Evolutionary conservation across 2,888 invertebrate genomes (phyloP).

Genomic region (Spialia ferax): DNA sequence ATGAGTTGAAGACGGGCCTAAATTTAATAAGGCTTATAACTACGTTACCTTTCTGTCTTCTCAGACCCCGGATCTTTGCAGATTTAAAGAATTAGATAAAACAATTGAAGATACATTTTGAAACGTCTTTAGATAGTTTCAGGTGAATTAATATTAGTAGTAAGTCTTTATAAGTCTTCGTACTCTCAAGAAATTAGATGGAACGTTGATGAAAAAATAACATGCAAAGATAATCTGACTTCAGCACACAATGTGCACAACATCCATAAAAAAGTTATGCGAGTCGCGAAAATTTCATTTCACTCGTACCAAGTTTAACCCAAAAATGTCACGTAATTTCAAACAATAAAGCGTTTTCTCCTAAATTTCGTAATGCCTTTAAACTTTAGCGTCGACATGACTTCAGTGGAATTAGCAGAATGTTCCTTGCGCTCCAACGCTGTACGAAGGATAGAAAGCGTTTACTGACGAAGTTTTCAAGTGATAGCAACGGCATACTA

Average conservation of each 20-base stretch:
- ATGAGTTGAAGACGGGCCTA: background rate
- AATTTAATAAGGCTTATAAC: conserved; percentile 15
- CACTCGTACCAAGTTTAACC: background rate
- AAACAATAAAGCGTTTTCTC: conserved; percentile 7
- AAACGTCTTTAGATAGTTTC: too few species aligned
- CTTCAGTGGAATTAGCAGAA: conserved; percentile 29
- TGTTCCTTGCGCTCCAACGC: conserved; percentile 23
- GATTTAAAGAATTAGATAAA: too few species aligned
- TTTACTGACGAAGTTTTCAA: conserved; percentile 1
- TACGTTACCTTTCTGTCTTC: conserved; percentile 10
- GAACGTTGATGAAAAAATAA: background rate
- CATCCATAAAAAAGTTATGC: background rate
- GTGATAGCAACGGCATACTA: background rate
- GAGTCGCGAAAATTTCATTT: background rate
- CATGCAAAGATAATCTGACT: background rate
- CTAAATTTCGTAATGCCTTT: conserved; percentile 24
- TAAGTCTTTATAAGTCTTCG: too few species aligned
- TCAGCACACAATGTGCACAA: background rate
- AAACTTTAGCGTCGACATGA: conserved; percentile 24
- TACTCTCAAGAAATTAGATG: too few species aligned
- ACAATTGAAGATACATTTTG: too few species aligned
- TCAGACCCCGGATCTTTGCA: background rate
- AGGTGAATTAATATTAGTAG: too few species aligned
- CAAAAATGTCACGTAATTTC: conserved; percentile 6
- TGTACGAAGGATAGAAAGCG: background rate